phyloP scores from a whole-genome alignment of 2,797 vertebrate species.

The Salarias fasciatus region DNA sequence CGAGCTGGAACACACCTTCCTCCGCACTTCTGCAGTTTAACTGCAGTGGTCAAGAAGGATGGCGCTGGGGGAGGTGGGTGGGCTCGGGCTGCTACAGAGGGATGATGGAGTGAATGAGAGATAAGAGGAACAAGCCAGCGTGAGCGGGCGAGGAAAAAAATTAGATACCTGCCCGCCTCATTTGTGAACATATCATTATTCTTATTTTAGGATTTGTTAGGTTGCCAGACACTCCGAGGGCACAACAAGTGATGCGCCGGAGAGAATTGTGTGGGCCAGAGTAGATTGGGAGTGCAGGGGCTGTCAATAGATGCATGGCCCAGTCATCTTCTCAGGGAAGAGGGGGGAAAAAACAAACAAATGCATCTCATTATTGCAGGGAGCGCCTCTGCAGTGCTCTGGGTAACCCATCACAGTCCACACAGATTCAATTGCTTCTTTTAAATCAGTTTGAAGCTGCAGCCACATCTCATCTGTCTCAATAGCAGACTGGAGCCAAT shows the following conservation, averaged over 20 bases:
- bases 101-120: slow-evolving; percentile 72
- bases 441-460: slow-evolving; percentile 84
- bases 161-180: slow-evolving; percentile 75
- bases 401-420: slow-evolving; percentile 84
- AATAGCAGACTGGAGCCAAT: slow-evolving; percentile 57
- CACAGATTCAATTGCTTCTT: slow-evolving; percentile 83
- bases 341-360: slow-evolving; percentile 73
- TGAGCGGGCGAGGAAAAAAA: slow-evolving; percentile 61
- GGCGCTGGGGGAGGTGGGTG: slow-evolving; percentile 19
- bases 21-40: slow-evolving; percentile 65
- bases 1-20: slow-evolving; percentile 62
- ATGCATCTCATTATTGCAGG: slow-evolving; percentile 84
- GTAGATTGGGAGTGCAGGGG: slow-evolving; percentile 75
- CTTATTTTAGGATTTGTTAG: slow-evolving; percentile 81
- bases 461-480: slow-evolving; percentile 83
- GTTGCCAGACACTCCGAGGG: slow-evolving; percentile 67
- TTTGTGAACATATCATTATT: slow-evolving; percentile 79
- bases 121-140: slow-evolving; percentile 55
- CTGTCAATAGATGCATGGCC: slow-evolving; percentile 79
- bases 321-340: slow-evolving; percentile 75
- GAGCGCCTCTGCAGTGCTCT: slow-evolving; percentile 80
- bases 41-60: slow-evolving; percentile 72
- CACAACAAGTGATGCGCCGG: slow-evolving; percentile 80
- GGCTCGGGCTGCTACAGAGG: slow-evolving; percentile 30
- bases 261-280: slow-evolving; percentile 66